Percentiles rank a stretch among this genome's conserved stretches.
Conservation (phyloP, 2,888 invertebrate genomes). For the Venusia cambrica region DNA sequence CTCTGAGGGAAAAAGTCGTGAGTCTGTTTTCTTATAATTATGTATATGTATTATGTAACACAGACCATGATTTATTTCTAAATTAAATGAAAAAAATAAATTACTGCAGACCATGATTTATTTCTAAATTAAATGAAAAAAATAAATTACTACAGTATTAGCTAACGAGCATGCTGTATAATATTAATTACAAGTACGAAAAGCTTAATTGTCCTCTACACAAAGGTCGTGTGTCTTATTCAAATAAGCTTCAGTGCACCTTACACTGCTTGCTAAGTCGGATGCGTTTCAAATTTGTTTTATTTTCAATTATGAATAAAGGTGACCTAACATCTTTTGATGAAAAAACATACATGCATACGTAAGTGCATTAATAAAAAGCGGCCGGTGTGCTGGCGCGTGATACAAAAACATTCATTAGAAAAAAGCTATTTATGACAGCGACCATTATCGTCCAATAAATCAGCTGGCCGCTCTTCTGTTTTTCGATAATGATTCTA, state of each 20-base stretch:
- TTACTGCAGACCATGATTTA: too few relatives aligned
- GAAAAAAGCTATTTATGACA: conserved; percentile 80
- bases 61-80: too few relatives aligned
- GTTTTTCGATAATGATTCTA: conserved; percentile 81
- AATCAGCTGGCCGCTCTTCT: conserved; percentile 82
- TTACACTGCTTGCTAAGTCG: conserved; percentile 1
- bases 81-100: too few relatives aligned
- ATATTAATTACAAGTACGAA: too few relatives aligned
- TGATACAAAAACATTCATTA: conserved; percentile 68
- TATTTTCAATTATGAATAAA: conserved; percentile 50
- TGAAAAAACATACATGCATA: conserved; percentile 57
- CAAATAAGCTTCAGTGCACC: conserved; percentile 1
- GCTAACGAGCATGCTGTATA: too few relatives aligned
- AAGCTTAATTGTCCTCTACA: too few relatives aligned
- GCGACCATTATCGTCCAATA: conserved; percentile 79
- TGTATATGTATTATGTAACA: too few relatives aligned
- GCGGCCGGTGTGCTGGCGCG: conserved; percentile 60
- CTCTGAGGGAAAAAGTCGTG: too few relatives aligned
- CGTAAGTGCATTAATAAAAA: conserved; percentile 67
- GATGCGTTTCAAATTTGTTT: conserved; percentile 25
- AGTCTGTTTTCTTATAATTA: too few relatives aligned
- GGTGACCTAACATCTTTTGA: conserved; percentile 46
- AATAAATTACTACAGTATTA: too few relatives aligned
- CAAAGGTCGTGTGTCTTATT: conserved; percentile 2
- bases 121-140: too few relatives aligned